Conservation (phyloP, 2,797 vertebrate genomes). For the Arctocebus calabarensis region DNA sequence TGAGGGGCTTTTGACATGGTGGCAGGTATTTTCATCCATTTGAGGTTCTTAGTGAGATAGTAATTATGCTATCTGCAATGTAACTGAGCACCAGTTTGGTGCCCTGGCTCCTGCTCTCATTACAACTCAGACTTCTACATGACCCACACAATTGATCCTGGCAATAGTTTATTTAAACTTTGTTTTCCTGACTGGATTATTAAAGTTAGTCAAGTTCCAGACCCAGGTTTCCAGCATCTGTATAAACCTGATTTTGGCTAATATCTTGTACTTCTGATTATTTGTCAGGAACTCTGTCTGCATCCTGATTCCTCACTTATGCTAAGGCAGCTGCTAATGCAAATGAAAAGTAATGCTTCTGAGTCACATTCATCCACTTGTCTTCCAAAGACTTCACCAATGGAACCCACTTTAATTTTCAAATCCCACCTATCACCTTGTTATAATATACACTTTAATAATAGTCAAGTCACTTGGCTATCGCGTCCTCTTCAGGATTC, state of each 20-base stretch:
- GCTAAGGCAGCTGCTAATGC: background rate
- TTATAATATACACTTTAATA: constrained; percentile 12
- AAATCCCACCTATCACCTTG: background rate
- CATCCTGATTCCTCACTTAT: constrained; percentile 5
- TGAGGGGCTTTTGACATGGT: background rate
- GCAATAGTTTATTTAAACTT: constrained; percentile 38
- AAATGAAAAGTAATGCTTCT: constrained; percentile 30
- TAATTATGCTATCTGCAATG: background rate
- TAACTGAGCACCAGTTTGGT: constrained; percentile 3
- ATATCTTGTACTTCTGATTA: background rate
- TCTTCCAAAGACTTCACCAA: constrained; percentile 6
- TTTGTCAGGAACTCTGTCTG: constrained; percentile 30
- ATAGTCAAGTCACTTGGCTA: background rate
- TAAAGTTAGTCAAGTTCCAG: constrained; percentile 21
- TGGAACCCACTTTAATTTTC: constrained; percentile 49
- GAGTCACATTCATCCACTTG: background rate
- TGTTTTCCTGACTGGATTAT: constrained; percentile 27
- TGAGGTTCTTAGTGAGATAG: background rate
- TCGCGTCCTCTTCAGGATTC: background rate
- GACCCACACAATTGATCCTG: background rate
- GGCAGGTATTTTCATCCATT: background rate
- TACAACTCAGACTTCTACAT: background rate
- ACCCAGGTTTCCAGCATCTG: background rate
- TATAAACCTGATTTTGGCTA: constrained; percentile 38
- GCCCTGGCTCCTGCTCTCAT: background rate